Conservation (phyloP, 1,140 invertebrate genomes). For the Diachasmimorpha longicaudata region DNA sequence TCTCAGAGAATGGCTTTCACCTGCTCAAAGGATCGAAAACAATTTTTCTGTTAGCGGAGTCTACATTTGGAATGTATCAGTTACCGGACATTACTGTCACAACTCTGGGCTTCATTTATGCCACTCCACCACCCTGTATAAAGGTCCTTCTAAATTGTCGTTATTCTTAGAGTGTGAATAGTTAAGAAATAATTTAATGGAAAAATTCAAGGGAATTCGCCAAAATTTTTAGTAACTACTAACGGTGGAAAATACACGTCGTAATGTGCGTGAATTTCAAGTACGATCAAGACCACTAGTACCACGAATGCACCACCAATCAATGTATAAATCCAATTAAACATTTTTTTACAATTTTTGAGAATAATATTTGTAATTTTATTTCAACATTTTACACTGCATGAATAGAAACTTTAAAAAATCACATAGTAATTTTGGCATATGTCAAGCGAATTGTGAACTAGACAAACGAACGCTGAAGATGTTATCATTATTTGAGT, state of each 20-base stretch:
- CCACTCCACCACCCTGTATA: not conserved
- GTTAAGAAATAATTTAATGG: too few species aligned
- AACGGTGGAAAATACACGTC: slow-evolving; percentile 45
- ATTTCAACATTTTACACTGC: not conserved
- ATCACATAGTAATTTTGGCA: not conserved
- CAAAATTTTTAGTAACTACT: not conserved
- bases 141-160: too few species aligned
- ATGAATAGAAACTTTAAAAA: not conserved
- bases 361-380: not conserved
- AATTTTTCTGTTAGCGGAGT: slow-evolving; percentile 38
- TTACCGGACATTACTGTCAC: not conserved
- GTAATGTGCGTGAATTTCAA: slow-evolving; percentile 49
- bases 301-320: slow-evolving; percentile 31
- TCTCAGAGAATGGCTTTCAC: slow-evolving; percentile 73
- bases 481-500: not conserved
- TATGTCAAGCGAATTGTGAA: not conserved
- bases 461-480: not conserved
- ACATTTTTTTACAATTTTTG: not conserved
- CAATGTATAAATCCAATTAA: slow-evolving; percentile 31
- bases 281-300: slow-evolving; percentile 40
- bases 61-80: too few species aligned
- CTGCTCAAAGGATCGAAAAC: slow-evolving; percentile 40
- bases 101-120: not conserved
- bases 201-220: too few species aligned
- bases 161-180: too few species aligned